These are phyloP conservation scores for Corapipo altera DNA, from an alignment of 2,113 vertebrate species.

Conservation along the genomic window DNA sequence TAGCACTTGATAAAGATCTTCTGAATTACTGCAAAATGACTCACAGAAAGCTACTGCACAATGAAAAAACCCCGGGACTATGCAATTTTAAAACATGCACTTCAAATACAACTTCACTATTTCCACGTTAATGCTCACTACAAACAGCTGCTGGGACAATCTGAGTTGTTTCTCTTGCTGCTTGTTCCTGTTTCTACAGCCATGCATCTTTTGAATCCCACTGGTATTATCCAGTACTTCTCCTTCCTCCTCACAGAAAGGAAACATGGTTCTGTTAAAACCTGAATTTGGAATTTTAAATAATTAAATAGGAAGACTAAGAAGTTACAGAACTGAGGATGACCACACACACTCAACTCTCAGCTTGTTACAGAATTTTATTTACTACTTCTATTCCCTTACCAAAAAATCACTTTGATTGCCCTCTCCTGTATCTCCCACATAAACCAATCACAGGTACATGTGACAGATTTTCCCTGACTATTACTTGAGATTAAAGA, in stretches of 20 bases:
- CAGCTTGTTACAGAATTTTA: neutral
- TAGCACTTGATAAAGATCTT: neutral
- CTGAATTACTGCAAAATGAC: neutral
- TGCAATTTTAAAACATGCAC: neutral
- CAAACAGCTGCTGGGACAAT: neutral
- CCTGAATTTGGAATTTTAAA: neutral
- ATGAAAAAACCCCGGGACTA: neutral
- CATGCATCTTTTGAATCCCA: neutral
- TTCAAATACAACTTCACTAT: neutral
- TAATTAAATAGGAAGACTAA: neutral
- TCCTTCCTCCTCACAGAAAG: neutral
- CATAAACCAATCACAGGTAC: neutral
- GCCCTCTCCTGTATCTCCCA: neutral
- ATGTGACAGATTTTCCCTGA: neutral
- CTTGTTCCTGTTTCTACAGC: neutral
- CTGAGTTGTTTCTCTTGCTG: neutral
- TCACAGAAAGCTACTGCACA: neutral
- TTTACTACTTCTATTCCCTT: neutral
- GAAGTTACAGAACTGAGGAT: neutral
- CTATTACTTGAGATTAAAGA: neutral
- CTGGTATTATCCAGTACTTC: neutral
- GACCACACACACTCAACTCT: neutral
- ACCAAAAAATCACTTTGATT: neutral
- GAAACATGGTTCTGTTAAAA: neutral
- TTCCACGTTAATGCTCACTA: neutral